Evolutionary conservation across 2,888 invertebrate genomes (phyloP), one percentile per base, ranked within the genome.

Genomic region (Argyresthia goedartella): DNA sequence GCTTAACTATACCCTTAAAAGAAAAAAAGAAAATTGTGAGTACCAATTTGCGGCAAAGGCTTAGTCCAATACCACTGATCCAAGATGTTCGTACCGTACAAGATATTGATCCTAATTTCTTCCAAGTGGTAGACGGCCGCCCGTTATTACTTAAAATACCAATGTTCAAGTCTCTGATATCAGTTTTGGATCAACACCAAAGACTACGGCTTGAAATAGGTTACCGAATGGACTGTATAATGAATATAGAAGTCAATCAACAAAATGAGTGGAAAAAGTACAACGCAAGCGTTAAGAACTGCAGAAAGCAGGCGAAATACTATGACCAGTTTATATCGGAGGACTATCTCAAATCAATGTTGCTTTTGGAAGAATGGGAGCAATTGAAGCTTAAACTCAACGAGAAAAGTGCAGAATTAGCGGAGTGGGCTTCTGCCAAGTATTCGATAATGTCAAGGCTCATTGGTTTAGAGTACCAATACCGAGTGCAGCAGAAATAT

Each of bases 401-500:
- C 47, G 65, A 68, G 43, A 81, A 87, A 69, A 72, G 71, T 53
- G 65, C 65, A 35, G 81, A 87, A 55, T 73, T 87, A 55, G 76
- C 88, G 62, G 64, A 73, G 57, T 64, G 88, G 16, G 85, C 88
- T 0, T 61, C 60, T 52, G 62, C 76, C 58, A 69, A 69, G 51
- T 84, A 81, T 55, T 68, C 67, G 14, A 69, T 73, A 33, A 74
- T 65, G 44, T 81, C 85, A n/a, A 73, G 68, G 56, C 76, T 92
- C 15, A 88, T 91, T 55, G 85, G 87, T 25, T 77, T 91, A 52
- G 91, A 91, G 60, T 91, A 91, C 61, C 85, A 84, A 57, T 92
- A 91, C 85, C 69, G 88, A 49, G 73, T 87, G 47, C 89, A 88
- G 53, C 91, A 90, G 66, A 89, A 89, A 70, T 92, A 91, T 67